Base-by-base conservation (phyloP, 2,797 vertebrate species). In the Neopelma chrysocephalum region DNA sequence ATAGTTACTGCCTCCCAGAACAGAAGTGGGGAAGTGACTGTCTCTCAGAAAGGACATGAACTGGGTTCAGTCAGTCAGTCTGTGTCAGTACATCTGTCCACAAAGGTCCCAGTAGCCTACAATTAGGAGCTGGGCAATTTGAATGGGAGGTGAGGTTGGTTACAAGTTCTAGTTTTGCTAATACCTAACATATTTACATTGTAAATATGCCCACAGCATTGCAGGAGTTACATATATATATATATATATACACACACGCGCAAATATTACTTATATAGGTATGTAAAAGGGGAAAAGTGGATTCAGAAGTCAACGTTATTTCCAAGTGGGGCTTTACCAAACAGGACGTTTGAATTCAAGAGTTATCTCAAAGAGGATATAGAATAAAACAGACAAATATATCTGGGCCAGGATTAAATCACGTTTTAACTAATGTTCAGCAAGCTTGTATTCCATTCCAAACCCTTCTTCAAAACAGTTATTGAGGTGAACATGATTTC, bases 41-140 rank as follows among this genome's bases (percentile, higher is more conserved):
- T 31, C 50, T 56, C 57, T 73, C 72, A 75, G 80, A 72, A 90
- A 78, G 3, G 3, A 40, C 14, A 5, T 3, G 26, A 42, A 65
- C 3, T 18, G 6, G 50, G 8, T 45, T 65, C 38, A 32, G 40
- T 11, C 0, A 0, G 19, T 65, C 68, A 57, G 47, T 13, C 21
- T 19, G 10, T 57, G 47, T 50, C 53, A 7, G 14, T 19, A 15
- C 2, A 3, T 31, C 53, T n/a, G 31, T 42, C 38, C 58, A 54
- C 58, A 82, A 16, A 38, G 26, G 42, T 54, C 1, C 1, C 6
- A 25, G 29, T 10, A 87, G 29, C 6, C 15, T 40, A 12, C 6
- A n/a, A 6, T 36, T 27, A 61, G 45, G 45, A 87, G 15, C 15
- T 15, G 61, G 16, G 12, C 4, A 84, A 8, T 68, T 36, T 62